Evolutionary conservation across 92 coral and sea anemone species (phyloP).

Genomic region (Porites cylindrica): DNA sequence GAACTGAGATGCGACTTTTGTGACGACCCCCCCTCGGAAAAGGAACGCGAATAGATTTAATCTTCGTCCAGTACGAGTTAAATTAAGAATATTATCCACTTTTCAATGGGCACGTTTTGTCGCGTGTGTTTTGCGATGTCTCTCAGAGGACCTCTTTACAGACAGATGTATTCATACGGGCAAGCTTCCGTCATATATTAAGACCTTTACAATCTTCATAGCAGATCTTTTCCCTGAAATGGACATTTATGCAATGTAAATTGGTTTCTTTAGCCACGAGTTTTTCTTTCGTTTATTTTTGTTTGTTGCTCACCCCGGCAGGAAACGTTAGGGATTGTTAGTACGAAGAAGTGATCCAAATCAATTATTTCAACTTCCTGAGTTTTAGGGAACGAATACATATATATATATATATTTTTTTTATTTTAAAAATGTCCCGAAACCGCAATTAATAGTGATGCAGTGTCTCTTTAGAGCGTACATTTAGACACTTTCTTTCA

Average conservation of each 20-base stretch:
- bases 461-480: not conserved
- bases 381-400: conserved; percentile 20
- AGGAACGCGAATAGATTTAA: conserved; percentile 8
- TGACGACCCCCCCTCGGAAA: not conserved
- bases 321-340: conserved; percentile 30
- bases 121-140: conserved; percentile 23
- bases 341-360: conserved; percentile 6
- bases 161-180: conserved; percentile 28
- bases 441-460: conserved; percentile 28
- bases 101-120: conserved; percentile 32
- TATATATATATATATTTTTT: not conserved
- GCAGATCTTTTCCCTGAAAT: conserved; percentile 10
- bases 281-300: conserved; percentile 10
- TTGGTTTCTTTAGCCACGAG: not conserved
- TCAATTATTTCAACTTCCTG: conserved; percentile 52
- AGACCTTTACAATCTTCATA: not conserved
- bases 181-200: conserved; percentile 25
- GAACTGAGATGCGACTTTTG: not conserved
- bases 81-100: conserved; percentile 10
- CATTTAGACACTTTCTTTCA: too few species aligned
- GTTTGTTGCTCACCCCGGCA: conserved; percentile 16
- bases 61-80: not conserved
- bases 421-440: conserved; percentile 22
- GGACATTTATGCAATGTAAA: conserved; percentile 5
- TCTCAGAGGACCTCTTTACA: not conserved